Conservation (phyloP, 1,140 invertebrate species). For the Tetranychus urticae region DNA sequence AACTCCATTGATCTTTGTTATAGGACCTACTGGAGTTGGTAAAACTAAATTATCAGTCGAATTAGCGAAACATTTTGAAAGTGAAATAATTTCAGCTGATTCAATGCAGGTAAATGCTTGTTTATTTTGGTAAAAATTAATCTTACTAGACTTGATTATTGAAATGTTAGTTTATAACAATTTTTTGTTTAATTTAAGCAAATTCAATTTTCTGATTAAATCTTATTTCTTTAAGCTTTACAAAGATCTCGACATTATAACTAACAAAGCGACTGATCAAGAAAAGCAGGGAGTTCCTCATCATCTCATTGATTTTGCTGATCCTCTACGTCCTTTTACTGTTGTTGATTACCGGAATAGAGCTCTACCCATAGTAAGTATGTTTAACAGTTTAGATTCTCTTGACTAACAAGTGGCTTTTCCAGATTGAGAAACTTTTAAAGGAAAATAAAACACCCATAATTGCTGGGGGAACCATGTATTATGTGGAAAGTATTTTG, state of each 20-base stretch:
- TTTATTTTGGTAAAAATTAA: not conserved
- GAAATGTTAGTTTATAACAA: not conserved
- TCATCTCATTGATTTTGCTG: conserved; percentile 66
- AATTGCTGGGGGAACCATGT: conserved; percentile 92
- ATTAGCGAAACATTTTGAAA: conserved; percentile 56
- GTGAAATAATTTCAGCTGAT: conserved; percentile 96
- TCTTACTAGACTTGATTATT: not conserved
- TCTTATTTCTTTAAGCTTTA: conserved; percentile 46
- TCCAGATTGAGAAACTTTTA: conserved; percentile 48
- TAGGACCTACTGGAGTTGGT: conserved; percentile 83
- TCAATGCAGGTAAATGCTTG: conserved; percentile 68
- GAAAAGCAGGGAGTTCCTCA: conserved; percentile 51
- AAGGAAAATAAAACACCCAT: conserved; percentile 52
- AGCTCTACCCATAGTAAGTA: conserved; percentile 49
- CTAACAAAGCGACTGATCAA: conserved; percentile 71
- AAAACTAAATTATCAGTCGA: conserved; percentile 89
- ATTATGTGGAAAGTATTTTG: conserved; percentile 88
- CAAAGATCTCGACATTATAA: conserved; percentile 74
- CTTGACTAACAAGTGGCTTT: not conserved
- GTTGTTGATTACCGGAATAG: conserved; percentile 61
- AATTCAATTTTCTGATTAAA: conserved; percentile 1
- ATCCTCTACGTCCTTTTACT: conserved; percentile 50
- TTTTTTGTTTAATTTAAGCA: not conserved
- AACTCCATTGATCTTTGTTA: conserved; percentile 48
- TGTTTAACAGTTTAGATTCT: not conserved